A percentile compares a stretch with the other conserved stretches of the same genome.
phyloP scores from a whole-genome alignment of 2,797 vertebrate species.

The Lycodopsis pacificus region DNA sequence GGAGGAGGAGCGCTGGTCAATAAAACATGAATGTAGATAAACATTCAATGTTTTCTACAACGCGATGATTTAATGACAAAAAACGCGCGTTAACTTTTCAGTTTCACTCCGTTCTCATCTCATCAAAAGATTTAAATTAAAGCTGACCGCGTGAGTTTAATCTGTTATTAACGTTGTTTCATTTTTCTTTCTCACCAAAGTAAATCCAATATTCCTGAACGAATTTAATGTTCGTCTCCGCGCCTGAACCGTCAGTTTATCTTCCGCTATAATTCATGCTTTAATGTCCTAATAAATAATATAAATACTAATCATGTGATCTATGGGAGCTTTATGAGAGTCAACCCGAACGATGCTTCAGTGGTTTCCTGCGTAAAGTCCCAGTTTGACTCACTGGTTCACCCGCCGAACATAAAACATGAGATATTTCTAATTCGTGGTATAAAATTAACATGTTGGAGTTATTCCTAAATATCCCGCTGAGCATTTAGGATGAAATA shows the following conservation, averaged over 20 bases:
- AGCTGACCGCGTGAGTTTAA: not conserved
- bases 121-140: not conserved
- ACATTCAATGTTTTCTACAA: too few relatives aligned
- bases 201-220: conserved; percentile 34
- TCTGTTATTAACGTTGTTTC: too few relatives aligned
- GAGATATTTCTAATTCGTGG: not conserved
- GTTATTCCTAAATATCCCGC: not conserved
- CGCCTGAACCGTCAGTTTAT: not conserved
- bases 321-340: not conserved
- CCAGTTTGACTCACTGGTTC: too few relatives aligned
- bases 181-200: conserved; percentile 10
- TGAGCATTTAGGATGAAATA: not conserved
- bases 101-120: not conserved
- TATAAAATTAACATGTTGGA: not conserved
- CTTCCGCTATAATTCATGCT: not conserved
- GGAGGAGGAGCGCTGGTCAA: not conserved
- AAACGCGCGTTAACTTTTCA: too few relatives aligned
- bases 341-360: too few relatives aligned
- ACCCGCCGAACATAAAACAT: not conserved
- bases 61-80: too few relatives aligned
- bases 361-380: not conserved
- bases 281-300: not conserved
- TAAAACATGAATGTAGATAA: not conserved
- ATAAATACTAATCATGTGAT: not conserved
- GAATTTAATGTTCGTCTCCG: conserved; percentile 9